Evolutionary conservation across 53 echinoderm and acorn worm genomes (phyloP), one percentile per base, ranked within the genome.

Genomic region (Holothuria scabra): DNA sequence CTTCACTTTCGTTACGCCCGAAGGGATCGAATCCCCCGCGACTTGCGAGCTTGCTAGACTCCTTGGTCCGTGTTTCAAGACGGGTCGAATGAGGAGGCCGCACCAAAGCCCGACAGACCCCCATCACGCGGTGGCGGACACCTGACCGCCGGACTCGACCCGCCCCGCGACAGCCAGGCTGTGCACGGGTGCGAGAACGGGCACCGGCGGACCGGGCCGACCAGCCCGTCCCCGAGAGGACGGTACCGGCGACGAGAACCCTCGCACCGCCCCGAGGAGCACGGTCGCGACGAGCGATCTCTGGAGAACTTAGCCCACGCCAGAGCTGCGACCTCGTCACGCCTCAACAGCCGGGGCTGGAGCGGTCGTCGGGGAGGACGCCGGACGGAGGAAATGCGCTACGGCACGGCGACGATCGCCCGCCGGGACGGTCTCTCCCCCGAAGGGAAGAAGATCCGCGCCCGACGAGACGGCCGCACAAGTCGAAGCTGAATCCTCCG

Each of bases 1-100:
- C 38, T 93, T 93, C 89, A 89, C 93, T 86, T 87, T 89, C 89
- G 71, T 86, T 93, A 61, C 90, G 93, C 93, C 93, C 63, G 59
- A 20, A 63, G 85, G 88, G 88, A 61, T 85, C 66, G 48, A 37
- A 75, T 46, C 88, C 90, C 93, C 81, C 44, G 56, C 85, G 79
- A 86, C 83, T 83, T 76, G 88, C 86, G 20, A 33, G 78, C 89
- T 59, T 63, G 87, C 52, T 82, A 63, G 88, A 83, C 88, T 83
- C 83, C 82, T 87, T 69, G 69, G 69, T 69, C 69, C 69, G 69
- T 69, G 69, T 69, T 69, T 69, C 69, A 69, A 69, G 69, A 69
- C 69, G 69, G 69, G 69, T 69, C 69, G 68, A 34, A 67, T 67
- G 68, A 67, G 68, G 34, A 32, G 32, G 34, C 68, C 68, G 14